These are phyloP conservation scores for Bryconaethiops microstoma DNA, from an alignment of 2,797 vertebrate species.

Conservation along the genomic window DNA sequence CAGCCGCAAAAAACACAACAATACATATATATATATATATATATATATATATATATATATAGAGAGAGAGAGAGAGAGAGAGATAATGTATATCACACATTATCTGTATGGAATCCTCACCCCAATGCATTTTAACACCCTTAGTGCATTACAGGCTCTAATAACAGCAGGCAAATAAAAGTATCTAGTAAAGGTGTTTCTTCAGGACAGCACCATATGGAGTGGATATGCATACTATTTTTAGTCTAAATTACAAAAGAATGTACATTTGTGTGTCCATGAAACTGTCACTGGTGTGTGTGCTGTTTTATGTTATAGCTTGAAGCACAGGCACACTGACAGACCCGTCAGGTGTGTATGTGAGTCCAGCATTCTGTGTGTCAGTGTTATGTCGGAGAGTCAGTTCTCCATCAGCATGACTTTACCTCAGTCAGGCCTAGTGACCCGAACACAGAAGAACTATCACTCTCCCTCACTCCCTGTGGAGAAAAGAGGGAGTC, in stretches of 20 bases:
- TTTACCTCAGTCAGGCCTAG: constrained; percentile 59
- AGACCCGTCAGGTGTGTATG: constrained; percentile 35
- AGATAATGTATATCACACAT: too few relatives aligned
- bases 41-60: too few relatives aligned
- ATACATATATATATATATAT: too few relatives aligned
- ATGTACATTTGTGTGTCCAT: not conserved
- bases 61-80: too few relatives aligned
- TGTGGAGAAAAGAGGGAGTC: constrained; percentile 43
- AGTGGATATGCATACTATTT: not conserved
- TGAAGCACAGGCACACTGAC: constrained; percentile 35
- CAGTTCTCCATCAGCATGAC: constrained; percentile 59
- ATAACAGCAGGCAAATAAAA: not conserved
- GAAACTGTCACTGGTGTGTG: constrained; percentile 4
- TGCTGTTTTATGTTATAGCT: constrained; percentile 6
- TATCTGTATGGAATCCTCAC: too few relatives aligned
- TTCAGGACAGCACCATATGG: not conserved
- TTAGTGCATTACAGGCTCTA: not conserved
- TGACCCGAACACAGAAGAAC: constrained; percentile 60
- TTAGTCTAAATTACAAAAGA: not conserved
- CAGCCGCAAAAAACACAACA: too few relatives aligned
- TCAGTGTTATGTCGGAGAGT: constrained; percentile 43
- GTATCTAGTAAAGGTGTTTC: not conserved
- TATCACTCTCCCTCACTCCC: constrained; percentile 55
- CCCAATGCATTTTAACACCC: not conserved
- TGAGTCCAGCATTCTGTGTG: constrained; percentile 30